Percentiles rank a stretch among this genome's conserved stretches.
These are phyloP conservation scores for Salvelinus alpinus DNA, from an alignment of 2,113 vertebrate genomes.

Conservation along the genomic window DNA sequence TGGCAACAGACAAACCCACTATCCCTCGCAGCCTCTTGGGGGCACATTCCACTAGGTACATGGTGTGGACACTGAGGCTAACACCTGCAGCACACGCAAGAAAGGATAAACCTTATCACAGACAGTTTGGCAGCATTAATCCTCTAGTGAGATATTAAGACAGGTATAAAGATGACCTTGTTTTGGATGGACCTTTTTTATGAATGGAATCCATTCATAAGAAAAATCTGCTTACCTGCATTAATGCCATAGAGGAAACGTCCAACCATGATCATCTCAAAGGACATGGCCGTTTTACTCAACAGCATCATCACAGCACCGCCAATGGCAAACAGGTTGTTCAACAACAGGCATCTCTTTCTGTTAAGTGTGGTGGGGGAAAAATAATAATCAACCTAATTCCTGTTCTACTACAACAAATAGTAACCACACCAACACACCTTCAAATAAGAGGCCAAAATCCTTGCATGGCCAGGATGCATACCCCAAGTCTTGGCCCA, in stretches of 20 bases:
- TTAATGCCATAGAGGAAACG: slow-evolving; percentile 68
- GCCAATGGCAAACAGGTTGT: slow-evolving; percentile 63
- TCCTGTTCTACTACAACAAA: no score
- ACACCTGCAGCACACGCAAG: slow-evolving; percentile 60
- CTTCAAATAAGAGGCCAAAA: background rate
- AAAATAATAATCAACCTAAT: no score
- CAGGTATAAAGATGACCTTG: no score
- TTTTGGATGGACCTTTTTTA: no score
- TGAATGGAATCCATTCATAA: background rate
- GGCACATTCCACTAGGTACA: slow-evolving; percentile 78
- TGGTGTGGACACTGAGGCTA: slow-evolving; percentile 61
- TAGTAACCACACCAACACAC: background rate
- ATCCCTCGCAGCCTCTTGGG: slow-evolving; percentile 71
- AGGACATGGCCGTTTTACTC: slow-evolving; percentile 65
- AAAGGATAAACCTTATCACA: background rate
- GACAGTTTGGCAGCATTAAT: no score
- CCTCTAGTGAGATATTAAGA: no score
- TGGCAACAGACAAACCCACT: slow-evolving; percentile 67
- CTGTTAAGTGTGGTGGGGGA: slow-evolving; percentile 37
- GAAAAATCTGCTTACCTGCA: slow-evolving; percentile 49
- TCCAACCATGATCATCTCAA: slow-evolving; percentile 77
- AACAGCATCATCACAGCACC: slow-evolving; percentile 69
- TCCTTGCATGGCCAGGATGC: no score
- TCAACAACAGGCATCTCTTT: slow-evolving; percentile 68
- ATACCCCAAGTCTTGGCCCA: no score